Evolutionary conservation across 1,140 invertebrate species (phyloP), one percentile per base, ranked within the genome.

Genomic region (Drosophila grimshawi): DNA sequence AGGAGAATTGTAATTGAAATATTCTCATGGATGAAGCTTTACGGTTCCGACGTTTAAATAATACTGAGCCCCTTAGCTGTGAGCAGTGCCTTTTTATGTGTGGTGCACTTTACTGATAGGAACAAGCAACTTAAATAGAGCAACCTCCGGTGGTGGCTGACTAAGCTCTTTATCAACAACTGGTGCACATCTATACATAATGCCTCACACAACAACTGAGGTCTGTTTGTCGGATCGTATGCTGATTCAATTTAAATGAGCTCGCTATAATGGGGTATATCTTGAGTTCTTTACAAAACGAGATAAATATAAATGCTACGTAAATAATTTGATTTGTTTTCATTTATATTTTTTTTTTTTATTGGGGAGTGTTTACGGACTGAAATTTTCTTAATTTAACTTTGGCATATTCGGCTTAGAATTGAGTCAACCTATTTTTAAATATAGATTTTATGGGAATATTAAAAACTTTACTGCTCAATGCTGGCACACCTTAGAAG

Each of bases 81-180:
- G 45, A 49, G 37, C 64, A 4, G 5, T 32, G 39, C 46, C 45
- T 57, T 86, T 78, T 82, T 86, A 88, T 88, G 59, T 41, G 56
- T 8, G 8, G 19, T 19, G 7, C 59, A 29, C 49, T 67, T 66
- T 67, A 35, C 79, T 86, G 86, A 86, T 86, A 86, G 88, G 82
- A 8, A 41, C 29, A 52, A 19, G 43, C 45, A 51, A n/a, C 10
- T 43, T 53, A 70, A 37, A 41, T 35, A 32, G 43, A 66, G 49
- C 48, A 57, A 33, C 48, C 56, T 59, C 53, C 46, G 30, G 41
- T 64, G 30, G 19, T 55, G 32, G 57, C 62, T 86, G 81, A 85
- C 81, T 85, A 85, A 85, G 77, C 73, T 70, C n/a, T 5, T 55
- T 69, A 69, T 70, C 67, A 70, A 30, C 8, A 11, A 33, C 3